These are phyloP conservation scores for Papilio machaon DNA, from an alignment of 1,140 invertebrate genomes.

Conservation along the genomic window DNA sequence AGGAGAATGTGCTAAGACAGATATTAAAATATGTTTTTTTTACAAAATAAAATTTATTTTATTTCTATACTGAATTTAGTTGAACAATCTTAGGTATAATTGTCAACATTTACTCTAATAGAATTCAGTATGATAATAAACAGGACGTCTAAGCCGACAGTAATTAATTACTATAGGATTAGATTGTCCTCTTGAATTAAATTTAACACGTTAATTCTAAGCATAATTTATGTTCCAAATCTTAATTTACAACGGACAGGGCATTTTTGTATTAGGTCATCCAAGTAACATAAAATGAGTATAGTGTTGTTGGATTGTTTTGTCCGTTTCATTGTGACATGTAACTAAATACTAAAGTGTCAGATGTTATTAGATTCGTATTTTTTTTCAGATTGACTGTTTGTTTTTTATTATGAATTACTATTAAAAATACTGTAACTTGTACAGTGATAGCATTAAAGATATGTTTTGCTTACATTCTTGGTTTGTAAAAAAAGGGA, in stretches of 20 bases:
- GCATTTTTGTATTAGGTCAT: neutral
- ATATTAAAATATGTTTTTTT: too few species aligned
- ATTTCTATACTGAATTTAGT: neutral
- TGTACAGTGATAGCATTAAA: neutral
- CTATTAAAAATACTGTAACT: too few species aligned
- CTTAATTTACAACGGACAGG: neutral
- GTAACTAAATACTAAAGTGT: too few species aligned
- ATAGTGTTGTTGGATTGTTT: too few species aligned
- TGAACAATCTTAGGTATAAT: neutral
- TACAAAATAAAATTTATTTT: too few species aligned
- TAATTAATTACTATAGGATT: slow-evolving; percentile 20
- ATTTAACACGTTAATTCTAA: slow-evolving; percentile 10
- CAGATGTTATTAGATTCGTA: too few species aligned
- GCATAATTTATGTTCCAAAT: neutral
- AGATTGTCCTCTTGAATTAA: slow-evolving; percentile 9
- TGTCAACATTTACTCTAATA: neutral
- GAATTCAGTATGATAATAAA: neutral
- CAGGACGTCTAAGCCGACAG: slow-evolving; percentile 14
- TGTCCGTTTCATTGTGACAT: too few species aligned
- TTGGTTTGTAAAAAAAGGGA: neutral
- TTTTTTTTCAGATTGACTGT: too few species aligned
- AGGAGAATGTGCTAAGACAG: too few species aligned
- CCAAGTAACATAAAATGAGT: neutral
- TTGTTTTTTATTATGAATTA: too few species aligned
- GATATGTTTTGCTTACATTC: neutral